Conservation (phyloP, 2,113 vertebrate genomes). For the Dipodomys merriami region DNA sequence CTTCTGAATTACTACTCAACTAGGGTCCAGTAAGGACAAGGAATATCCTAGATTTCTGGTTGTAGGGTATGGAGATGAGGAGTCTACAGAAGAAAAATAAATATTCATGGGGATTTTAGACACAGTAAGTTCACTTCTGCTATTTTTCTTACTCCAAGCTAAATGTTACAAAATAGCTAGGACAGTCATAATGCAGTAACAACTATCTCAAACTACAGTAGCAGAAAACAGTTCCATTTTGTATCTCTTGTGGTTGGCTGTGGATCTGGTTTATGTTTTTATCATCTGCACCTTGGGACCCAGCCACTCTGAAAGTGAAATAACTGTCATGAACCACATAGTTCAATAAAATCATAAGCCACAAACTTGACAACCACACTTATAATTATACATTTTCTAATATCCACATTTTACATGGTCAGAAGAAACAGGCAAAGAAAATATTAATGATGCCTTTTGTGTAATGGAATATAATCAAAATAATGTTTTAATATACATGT, state of each 20-base stretch:
- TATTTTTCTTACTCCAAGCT: background rate
- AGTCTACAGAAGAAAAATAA: background rate
- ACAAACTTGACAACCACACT: background rate
- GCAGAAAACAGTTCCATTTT: background rate
- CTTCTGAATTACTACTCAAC: background rate
- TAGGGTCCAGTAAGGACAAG: background rate
- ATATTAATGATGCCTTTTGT: conserved; percentile 27
- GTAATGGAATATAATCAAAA: background rate
- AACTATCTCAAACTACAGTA: background rate
- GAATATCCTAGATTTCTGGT: background rate
- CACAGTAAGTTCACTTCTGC: background rate
- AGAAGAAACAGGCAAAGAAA: conserved; percentile 11
- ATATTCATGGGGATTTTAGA: background rate
- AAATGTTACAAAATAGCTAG: background rate
- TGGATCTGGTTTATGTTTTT: background rate
- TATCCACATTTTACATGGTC: background rate
- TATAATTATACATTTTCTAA: background rate
- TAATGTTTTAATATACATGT: background rate
- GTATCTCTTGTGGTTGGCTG: background rate
- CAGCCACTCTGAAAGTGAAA: background rate
- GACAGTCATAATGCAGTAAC: background rate
- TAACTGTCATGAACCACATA: background rate
- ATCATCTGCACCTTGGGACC: background rate
- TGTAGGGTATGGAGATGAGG: background rate
- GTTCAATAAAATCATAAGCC: background rate